Conservation (phyloP, 23 tunicate species). For the Ciona savignyi region DNA sequence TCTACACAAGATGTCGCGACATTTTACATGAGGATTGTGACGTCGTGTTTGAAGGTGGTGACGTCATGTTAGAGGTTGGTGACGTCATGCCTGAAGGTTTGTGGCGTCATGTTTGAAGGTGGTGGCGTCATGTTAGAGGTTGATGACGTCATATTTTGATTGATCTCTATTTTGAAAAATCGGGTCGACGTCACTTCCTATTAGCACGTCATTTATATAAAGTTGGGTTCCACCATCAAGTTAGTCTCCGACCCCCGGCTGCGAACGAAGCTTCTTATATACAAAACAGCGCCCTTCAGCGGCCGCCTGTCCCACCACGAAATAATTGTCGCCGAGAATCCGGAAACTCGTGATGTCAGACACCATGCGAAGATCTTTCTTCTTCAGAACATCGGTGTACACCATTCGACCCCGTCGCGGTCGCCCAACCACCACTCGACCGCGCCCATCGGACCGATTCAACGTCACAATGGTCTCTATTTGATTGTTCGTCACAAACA, state of each 20-base stretch:
- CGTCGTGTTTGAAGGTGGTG: too few relatives aligned
- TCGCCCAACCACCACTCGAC: constrained; percentile 45
- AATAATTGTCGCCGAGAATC: constrained; percentile 8
- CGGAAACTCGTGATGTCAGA: constrained; percentile 42
- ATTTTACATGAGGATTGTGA: too few relatives aligned
- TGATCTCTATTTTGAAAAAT: too few relatives aligned
- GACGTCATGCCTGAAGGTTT: too few relatives aligned
- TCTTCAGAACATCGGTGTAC: constrained; percentile 15
- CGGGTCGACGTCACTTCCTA: too few relatives aligned
- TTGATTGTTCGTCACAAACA: constrained; percentile 31
- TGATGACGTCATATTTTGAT: too few relatives aligned
- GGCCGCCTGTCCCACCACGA: constrained; percentile 34
- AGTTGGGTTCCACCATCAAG: too few relatives aligned
- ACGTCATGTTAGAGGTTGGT: too few relatives aligned
- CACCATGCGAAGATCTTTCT: constrained; percentile 16
- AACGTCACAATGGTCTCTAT: constrained; percentile 25
- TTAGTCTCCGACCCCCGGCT: not conserved
- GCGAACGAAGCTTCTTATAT: constrained; percentile 20
- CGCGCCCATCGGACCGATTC: constrained; percentile 36
- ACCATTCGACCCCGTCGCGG: constrained; percentile 33
- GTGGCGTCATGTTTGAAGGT: not conserved
- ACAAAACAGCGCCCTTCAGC: constrained; percentile 42
- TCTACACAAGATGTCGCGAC: too few relatives aligned
- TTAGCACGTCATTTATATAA: too few relatives aligned
- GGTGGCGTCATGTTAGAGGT: not conserved